Evolutionary conservation across 2,797 vertebrate genomes (phyloP).

Genomic region (Chelon labrosus): DNA sequence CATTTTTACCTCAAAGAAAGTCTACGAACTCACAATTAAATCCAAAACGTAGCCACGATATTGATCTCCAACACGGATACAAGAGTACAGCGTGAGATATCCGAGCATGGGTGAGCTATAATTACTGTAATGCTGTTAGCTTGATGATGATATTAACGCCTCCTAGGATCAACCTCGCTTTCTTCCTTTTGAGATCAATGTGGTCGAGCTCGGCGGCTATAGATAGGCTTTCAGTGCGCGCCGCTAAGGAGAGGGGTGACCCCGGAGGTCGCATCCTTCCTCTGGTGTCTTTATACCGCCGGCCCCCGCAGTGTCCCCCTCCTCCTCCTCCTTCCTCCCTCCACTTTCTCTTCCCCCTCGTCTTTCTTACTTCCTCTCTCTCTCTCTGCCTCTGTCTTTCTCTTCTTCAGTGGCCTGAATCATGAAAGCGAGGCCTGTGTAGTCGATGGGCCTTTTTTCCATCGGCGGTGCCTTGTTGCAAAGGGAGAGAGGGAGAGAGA

Average conservation of each 20-base stretch:
- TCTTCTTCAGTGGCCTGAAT: conserved; percentile 72
- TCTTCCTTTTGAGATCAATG: conserved; percentile 63
- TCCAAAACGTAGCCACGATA: no score
- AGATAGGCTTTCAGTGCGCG: conserved; percentile 57
- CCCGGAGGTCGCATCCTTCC: conserved; percentile 60
- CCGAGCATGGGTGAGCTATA: conserved; percentile 31
- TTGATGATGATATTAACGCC: conserved; percentile 41
- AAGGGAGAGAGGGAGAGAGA: conserved; percentile 31
- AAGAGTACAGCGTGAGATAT: not conserved
- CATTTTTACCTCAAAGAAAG: no score
- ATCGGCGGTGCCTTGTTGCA: conserved; percentile 41
- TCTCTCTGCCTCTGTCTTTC: conserved; percentile 13
- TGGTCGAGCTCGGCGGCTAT: conserved; percentile 40
- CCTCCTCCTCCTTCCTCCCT: not conserved
- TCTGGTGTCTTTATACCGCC: conserved; percentile 71
- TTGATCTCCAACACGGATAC: no score
- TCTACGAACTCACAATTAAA: no score
- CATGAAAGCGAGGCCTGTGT: conserved; percentile 79
- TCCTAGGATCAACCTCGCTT: conserved; percentile 44
- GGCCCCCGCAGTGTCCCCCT: conserved; percentile 55
- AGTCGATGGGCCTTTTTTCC: conserved; percentile 64
- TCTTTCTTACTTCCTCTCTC: conserved; percentile 52
- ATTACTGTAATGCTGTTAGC: conserved; percentile 52
- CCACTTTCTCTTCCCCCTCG: conserved; percentile 36
- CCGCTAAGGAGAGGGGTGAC: conserved; percentile 65